Conservation (phyloP, 2,888 invertebrate genomes). For the Caenorhabditis angaria region DNA sequence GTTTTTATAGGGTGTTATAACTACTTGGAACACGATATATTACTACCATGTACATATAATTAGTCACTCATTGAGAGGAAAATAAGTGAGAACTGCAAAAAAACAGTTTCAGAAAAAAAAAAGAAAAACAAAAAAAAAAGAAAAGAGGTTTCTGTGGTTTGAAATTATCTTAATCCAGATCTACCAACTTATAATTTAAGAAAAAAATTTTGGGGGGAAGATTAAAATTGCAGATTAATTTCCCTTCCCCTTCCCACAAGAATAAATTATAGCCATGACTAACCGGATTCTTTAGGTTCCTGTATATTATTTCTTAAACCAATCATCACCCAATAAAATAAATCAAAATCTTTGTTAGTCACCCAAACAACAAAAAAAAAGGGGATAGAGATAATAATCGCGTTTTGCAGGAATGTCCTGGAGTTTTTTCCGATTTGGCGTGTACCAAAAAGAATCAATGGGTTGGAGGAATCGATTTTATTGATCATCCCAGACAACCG, state of each 20-base stretch:
- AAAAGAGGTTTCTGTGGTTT: constrained; percentile 23
- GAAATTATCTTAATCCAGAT: constrained; percentile 3
- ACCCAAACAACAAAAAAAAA: not conserved
- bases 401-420: constrained; percentile 63
- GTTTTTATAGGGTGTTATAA: not conserved
- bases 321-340: constrained; percentile 1
- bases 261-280: not conserved
- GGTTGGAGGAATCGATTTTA: constrained; percentile 71
- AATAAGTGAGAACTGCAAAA: not conserved
- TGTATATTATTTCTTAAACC: not conserved
- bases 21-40: constrained; percentile 4
- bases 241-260: too few relatives aligned
- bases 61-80: not conserved
- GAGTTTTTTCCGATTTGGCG: constrained; percentile 60
- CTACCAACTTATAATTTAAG: too few relatives aligned
- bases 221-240: not conserved
- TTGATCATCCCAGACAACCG: constrained; percentile 69
- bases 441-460: constrained; percentile 70
- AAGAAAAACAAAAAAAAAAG: not conserved
- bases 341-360: not conserved
- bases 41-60: constrained; percentile 1
- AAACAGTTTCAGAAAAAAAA: not conserved
- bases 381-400: not conserved
- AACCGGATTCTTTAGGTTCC: constrained; percentile 1
- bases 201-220: constrained; percentile 7